phyloP scores from a whole-genome alignment of 2,888 invertebrate genomes.

The Clistopyga incitator region DNA sequence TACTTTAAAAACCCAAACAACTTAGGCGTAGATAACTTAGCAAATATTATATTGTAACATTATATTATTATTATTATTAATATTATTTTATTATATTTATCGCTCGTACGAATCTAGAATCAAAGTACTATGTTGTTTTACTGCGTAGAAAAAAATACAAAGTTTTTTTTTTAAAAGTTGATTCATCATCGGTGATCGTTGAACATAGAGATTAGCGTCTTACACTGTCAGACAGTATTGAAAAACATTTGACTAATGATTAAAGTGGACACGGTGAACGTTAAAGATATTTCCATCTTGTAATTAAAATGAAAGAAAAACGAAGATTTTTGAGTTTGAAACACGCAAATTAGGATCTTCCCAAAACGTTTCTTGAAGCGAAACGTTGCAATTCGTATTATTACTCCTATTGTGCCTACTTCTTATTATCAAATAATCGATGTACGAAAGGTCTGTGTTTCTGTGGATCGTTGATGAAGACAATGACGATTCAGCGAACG shows the following conservation, averaged over 20 bases:
- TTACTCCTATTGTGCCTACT: slow-evolving; percentile 80
- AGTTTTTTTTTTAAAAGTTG: slow-evolving; percentile 35
- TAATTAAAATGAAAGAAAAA: slow-evolving; percentile 40
- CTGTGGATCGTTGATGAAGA: slow-evolving; percentile 72
- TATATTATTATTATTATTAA: slow-evolving; percentile 68
- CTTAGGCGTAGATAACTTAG: slow-evolving; percentile 58
- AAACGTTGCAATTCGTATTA: slow-evolving; percentile 69
- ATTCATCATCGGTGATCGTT: slow-evolving; percentile 52
- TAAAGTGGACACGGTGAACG: slow-evolving; percentile 44
- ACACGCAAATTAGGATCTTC: slow-evolving; percentile 65
- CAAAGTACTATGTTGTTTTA: slow-evolving; percentile 66
- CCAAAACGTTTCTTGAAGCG: slow-evolving; percentile 56
- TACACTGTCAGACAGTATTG: slow-evolving; percentile 68
- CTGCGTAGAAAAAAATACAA: slow-evolving; percentile 36
- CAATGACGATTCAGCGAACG: slow-evolving; percentile 52
- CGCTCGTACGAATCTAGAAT: slow-evolving; percentile 61
- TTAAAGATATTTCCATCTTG: slow-evolving; percentile 56
- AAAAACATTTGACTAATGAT: slow-evolving; percentile 57
- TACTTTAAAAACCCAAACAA: slow-evolving; percentile 47
- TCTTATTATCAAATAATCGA: slow-evolving; percentile 75
- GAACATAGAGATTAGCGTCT: slow-evolving; percentile 55
- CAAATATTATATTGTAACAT: slow-evolving; percentile 65
- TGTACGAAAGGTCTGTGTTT: slow-evolving; percentile 73
- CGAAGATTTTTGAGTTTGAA: slow-evolving; percentile 17
- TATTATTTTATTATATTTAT: slow-evolving; percentile 70